A percentile compares a stretch with the other conserved stretches of the same genome.
Evolutionary conservation across 2,888 invertebrate species (phyloP).

Genomic region (Clusia tigrina): DNA sequence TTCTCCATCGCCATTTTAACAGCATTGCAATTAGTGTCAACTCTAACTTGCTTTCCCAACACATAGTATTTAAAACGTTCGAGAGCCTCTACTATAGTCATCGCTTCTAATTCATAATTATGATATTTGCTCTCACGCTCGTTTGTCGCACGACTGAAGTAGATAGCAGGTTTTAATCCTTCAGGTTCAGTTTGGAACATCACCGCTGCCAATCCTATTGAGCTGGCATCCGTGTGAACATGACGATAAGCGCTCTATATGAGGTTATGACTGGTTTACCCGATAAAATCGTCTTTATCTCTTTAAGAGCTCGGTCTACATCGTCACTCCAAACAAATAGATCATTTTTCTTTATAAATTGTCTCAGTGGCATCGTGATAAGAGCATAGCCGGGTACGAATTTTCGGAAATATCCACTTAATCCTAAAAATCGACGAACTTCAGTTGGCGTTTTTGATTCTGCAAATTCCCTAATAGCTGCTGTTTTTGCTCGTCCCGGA

Average conservation of each 20-base stretch:
- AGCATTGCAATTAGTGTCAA: constrained; percentile 25
- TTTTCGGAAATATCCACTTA: constrained; percentile 33
- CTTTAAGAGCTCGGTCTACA: constrained; percentile 18
- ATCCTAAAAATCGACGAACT: constrained; percentile 26
- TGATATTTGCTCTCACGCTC: constrained; percentile 40
- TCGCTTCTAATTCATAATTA: constrained; percentile 53
- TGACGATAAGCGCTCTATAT: constrained; percentile 27
- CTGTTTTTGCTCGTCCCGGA: constrained; percentile 27
- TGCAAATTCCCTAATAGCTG: constrained; percentile 23
- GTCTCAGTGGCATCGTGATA: too few relatives aligned
- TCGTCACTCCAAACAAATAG: constrained; percentile 20
- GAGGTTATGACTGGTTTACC: constrained; percentile 21
- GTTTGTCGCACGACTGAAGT: too few relatives aligned
- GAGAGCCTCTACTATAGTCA: constrained; percentile 31
- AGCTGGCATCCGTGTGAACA: constrained; percentile 14
- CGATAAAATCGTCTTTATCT: constrained; percentile 15
- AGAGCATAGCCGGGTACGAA: too few relatives aligned
- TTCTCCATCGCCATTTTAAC: constrained; percentile 25
- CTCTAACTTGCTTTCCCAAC: constrained; percentile 26
- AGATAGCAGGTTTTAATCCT: too few relatives aligned
- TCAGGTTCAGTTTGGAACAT: constrained; percentile 12
- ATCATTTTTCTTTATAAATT: constrained; percentile 19
- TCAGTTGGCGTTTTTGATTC: too few relatives aligned
- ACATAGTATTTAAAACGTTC: constrained; percentile 33
- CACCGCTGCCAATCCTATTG: constrained; percentile 7